Percentiles rank a stretch among this genome's conserved stretches.
These are phyloP conservation scores for Ceratothoa steindachneri DNA, from an alignment of 2,888 invertebrate species.

Conservation along the genomic window DNA sequence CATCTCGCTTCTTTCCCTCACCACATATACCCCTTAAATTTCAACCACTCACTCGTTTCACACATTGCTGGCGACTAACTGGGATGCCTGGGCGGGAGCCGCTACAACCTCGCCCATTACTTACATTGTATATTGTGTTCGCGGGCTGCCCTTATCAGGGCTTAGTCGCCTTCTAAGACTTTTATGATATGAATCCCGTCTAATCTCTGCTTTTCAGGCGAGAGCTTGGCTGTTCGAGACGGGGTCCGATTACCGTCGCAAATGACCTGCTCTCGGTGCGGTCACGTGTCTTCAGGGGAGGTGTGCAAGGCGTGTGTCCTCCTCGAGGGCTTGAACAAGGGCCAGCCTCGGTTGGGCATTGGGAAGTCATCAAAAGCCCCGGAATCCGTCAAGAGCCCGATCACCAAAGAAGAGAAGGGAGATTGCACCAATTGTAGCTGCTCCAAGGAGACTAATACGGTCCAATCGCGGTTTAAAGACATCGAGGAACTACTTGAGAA, in stretches of 20 bases:
- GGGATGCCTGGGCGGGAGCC: too few species aligned
- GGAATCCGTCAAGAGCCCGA: slow-evolving; percentile 5
- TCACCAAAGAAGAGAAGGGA: neutral
- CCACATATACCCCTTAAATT: too few species aligned
- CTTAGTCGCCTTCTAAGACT: too few species aligned
- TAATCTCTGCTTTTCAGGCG: too few species aligned
- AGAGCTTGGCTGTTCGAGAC: slow-evolving; percentile 76
- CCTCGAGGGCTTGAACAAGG: slow-evolving; percentile 90
- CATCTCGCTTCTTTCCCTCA: too few species aligned
- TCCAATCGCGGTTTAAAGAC: neutral
- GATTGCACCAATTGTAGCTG: neutral
- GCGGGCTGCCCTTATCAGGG: too few species aligned
- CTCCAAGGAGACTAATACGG: neutral
- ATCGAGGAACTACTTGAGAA: neutral
- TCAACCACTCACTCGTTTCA: too few species aligned
- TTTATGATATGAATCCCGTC: too few species aligned
- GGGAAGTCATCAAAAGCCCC: slow-evolving; percentile 65
- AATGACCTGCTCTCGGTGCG: slow-evolving; percentile 76
- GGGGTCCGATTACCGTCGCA: slow-evolving; percentile 75
- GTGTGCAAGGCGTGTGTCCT: slow-evolving; percentile 95
- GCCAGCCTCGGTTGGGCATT: slow-evolving; percentile 83
- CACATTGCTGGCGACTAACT: too few species aligned
- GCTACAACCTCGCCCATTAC: too few species aligned
- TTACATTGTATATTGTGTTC: too few species aligned
- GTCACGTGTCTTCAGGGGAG: slow-evolving; percentile 78